Evolutionary conservation across 2,113 vertebrate species (phyloP), one percentile per base, ranked within the genome.

Genomic region (Leptocoma aspasia): DNA sequence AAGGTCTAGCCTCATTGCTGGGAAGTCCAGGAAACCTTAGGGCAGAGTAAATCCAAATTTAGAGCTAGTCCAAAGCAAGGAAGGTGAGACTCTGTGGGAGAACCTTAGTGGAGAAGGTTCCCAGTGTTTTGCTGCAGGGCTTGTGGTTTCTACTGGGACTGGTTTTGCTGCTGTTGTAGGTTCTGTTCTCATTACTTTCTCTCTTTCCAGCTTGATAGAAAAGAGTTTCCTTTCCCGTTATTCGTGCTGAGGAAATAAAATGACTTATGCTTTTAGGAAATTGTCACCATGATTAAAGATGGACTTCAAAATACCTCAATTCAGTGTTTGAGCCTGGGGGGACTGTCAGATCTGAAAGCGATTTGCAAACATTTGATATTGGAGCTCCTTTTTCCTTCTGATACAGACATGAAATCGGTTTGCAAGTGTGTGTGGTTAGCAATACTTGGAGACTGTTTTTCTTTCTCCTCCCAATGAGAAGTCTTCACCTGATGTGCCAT

Each of bases 261-360:
- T 75, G 1, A 80, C 54, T 86, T 52, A n/a, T 3, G 4, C 54
- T 66, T 90, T 88, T 80, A 92, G 75, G 64, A 93, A 94, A 85
- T 73, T 63, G 63, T 90, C 75, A 81, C 75, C 52, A 73, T 94
- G 68, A 83, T 86, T 91, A 90, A 94, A 85, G 82, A 73, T 56
- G 68, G 52, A 28, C 41, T 94, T 92, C 63, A 57, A 92, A 90
- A 65, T 11, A 37, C 57, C 66, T 76, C 66, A 76, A 2, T 30
- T 72, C 50, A 23, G 21, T 35, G 35, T 82, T 92, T 54, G 66
- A 93, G 66, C 90, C 79, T 27, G 23, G 14, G 33, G 56, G 18
- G 2, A 61, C 59, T 88, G 53, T 77, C 68, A 83, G 78, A 86
- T 63, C 54, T 59, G 50, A 90, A 89, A 85, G 45, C 0, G 0